phyloP scores from a whole-genome alignment of 2,797 vertebrate species.

The Hippocampus kuda region DNA sequence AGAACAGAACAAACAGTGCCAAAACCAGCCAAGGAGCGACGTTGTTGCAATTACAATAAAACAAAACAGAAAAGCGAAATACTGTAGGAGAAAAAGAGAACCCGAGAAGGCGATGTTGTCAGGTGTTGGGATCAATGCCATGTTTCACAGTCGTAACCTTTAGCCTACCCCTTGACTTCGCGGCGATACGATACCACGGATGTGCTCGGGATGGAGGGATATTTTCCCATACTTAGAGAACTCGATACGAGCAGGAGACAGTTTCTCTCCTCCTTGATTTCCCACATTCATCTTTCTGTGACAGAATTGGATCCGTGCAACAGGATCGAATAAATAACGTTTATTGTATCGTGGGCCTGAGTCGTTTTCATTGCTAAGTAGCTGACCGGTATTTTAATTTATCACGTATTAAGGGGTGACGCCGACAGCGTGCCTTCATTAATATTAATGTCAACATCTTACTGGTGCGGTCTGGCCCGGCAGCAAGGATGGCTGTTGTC shows the following conservation, averaged over 20 bases:
- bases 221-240: constrained; percentile 64
- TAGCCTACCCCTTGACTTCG: constrained; percentile 66
- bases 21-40: constrained; percentile 4
- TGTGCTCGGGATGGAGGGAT: constrained; percentile 64
- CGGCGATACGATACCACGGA: constrained; percentile 64
- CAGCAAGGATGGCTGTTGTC: constrained; percentile 39
- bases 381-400: constrained; percentile 57
- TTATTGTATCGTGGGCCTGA: constrained; percentile 41
- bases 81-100: constrained; percentile 22
- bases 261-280: constrained; percentile 52
- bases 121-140: constrained; percentile 71
- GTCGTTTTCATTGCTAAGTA: constrained; percentile 23
- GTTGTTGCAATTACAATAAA: constrained; percentile 16
- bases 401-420: constrained; percentile 60
- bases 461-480: constrained; percentile 22
- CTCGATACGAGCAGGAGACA: constrained; percentile 51
- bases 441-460: constrained; percentile 63
- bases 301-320: constrained; percentile 50
- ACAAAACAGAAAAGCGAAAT: constrained; percentile 7
- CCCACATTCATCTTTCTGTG: constrained; percentile 52
- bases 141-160: constrained; percentile 71
- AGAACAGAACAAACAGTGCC: background rate
- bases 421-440: constrained; percentile 58
- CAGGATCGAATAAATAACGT: constrained; percentile 28
- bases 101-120: constrained; percentile 50